phyloP scores from a whole-genome alignment of 2,113 vertebrate genomes.

The Brachyistius frenatus region DNA sequence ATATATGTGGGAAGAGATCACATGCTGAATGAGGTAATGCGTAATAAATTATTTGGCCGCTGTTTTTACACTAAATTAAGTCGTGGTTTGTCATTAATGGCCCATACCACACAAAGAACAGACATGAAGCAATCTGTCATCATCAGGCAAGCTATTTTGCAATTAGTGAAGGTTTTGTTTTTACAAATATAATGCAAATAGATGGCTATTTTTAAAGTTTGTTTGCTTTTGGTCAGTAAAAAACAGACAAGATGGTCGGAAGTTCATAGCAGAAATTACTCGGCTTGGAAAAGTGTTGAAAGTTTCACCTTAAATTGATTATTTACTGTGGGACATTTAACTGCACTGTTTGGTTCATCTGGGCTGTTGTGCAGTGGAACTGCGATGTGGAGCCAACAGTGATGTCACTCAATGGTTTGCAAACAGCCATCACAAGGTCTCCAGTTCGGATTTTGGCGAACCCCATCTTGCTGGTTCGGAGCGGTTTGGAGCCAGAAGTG shows the following conservation, averaged over 20 bases:
- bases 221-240: neutral
- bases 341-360: too few relatives aligned
- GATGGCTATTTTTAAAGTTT: too few relatives aligned
- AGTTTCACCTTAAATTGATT: too few relatives aligned
- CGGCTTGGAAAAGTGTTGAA: too few relatives aligned
- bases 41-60: slow-evolving; percentile 36
- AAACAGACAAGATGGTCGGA: neutral
- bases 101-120: neutral
- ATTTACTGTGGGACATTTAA: too few relatives aligned
- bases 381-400: too few relatives aligned
- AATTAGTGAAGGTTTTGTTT: neutral
- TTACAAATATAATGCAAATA: neutral
- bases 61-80: slow-evolving; percentile 31
- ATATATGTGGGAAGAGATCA: slow-evolving; percentile 9
- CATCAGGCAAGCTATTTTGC: neutral
- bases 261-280: neutral
- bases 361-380: too few relatives aligned
- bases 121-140: neutral
- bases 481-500: too few relatives aligned
- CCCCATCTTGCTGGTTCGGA: too few relatives aligned
- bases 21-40: slow-evolving; percentile 47
- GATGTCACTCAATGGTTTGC: too few relatives aligned
- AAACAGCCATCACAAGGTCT: too few relatives aligned
- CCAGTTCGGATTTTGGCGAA: too few relatives aligned
- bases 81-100: slow-evolving; percentile 7